Base-by-base conservation (phyloP, 2,113 vertebrate species). In the Paratilapia polleni region DNA sequence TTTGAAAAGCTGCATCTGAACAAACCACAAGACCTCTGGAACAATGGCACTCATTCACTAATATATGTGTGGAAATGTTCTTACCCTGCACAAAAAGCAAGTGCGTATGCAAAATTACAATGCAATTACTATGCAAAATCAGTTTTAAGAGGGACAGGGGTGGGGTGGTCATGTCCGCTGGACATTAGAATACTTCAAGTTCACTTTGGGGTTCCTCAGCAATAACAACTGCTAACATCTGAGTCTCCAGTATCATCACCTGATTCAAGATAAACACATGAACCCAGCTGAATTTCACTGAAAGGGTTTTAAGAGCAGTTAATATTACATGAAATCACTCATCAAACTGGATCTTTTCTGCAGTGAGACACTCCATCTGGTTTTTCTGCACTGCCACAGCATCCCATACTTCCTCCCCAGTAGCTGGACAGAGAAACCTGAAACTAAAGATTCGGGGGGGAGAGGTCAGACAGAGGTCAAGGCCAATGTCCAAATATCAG, bases 381-480 rank as follows among this genome's bases (percentile, higher is more conserved):
- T 83, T n/a, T 59, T 63, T 85, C 79, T 90, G 89, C 59, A 59
- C 68, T 83, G 83, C 91, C 87, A 86, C 87, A 89, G 70, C 70
- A 62, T 74, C 82, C 57, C 80, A 64, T 89, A n/a, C 49, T 78
- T 87, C 82, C 82, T 90, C 85, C 82, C 88, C 31, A 61, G 68
- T 8, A 47, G 64, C 57, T 31, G 62, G 52, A 77, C 70, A 41
- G 73, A 82, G 92, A 94, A 94, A 95, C 87, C 77, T 28, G 74
- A 94, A 85, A 92, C 93, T 20, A 28, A 49, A 5, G 66, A 49
- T 86, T 82, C 49, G 1, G 7, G 5, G 19, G 74, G 80, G 87
- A 83, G 86, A 70, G 87, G 83, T 86, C 84, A 88, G 82, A 61
- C 31, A 14, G 84, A 83, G 79, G 89, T 85, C 87, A 91, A 93